Evolutionary conservation across 2,888 invertebrate species (phyloP).

Genomic region (Stegophylla sp.): DNA sequence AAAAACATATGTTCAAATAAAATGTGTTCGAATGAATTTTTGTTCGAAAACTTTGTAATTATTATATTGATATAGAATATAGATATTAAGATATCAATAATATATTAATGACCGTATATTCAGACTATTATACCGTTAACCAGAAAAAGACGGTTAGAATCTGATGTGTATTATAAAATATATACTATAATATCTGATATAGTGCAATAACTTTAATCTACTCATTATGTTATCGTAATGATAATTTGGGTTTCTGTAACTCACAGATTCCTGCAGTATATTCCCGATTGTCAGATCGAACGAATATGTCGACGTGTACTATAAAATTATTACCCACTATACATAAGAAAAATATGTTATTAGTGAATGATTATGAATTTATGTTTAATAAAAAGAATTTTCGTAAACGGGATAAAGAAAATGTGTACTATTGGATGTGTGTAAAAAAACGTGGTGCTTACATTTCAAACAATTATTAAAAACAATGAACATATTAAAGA

Average conservation of each 20-base stretch:
- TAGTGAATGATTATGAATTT: not conserved
- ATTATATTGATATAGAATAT: constrained; percentile 8
- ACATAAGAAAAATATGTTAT: not conserved
- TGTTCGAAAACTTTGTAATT: not conserved
- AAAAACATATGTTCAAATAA: too few relatives aligned
- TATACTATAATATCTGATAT: too few relatives aligned
- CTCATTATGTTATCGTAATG: not conserved
- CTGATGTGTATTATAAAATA: too few relatives aligned
- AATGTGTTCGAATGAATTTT: not conserved
- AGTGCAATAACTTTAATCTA: too few relatives aligned
- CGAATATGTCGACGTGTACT: not conserved
- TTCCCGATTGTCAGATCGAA: too few relatives aligned
- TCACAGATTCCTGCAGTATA: not conserved
- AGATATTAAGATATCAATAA: not conserved
- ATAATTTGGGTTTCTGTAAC: not conserved
- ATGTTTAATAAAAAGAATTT: not conserved
- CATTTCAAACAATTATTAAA: not conserved
- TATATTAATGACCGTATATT: not conserved
- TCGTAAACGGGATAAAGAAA: not conserved
- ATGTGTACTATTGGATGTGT: constrained; percentile 1
- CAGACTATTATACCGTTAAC: too few relatives aligned
- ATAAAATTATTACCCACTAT: not conserved
- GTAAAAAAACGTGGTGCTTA: not conserved
- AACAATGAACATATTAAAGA: not conserved
- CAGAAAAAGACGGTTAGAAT: too few relatives aligned